These are phyloP conservation scores for Melitaea cinxia DNA, from an alignment of 1,140 invertebrate species.

Conservation along the genomic window DNA sequence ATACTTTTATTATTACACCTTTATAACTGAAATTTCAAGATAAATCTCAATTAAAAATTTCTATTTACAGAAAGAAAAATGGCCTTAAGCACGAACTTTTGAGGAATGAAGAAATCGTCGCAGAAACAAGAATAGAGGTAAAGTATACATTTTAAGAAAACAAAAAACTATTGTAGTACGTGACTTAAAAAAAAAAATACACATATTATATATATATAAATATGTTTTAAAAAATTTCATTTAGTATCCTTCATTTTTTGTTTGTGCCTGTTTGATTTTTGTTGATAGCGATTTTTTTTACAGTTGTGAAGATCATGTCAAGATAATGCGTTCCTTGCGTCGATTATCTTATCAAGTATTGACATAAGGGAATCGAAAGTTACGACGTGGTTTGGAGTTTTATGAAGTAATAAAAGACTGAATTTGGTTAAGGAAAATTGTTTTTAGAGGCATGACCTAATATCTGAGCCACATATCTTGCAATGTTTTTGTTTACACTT, in stretches of 20 bases:
- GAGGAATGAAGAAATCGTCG: slow-evolving; percentile 68
- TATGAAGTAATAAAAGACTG: slow-evolving; percentile 32
- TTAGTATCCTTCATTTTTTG: too few relatives aligned
- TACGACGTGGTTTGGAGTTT: not conserved
- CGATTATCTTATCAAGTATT: not conserved
- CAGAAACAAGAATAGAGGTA: slow-evolving; percentile 76
- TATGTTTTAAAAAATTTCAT: too few relatives aligned
- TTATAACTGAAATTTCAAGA: too few relatives aligned
- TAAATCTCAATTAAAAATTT: too few relatives aligned
- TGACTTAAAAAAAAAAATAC: too few relatives aligned
- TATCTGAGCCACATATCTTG: slow-evolving; percentile 22
- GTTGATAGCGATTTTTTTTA: slow-evolving; percentile 35
- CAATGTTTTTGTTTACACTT: slow-evolving; percentile 14
- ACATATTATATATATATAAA: not conserved
- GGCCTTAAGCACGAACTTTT: slow-evolving; percentile 72
- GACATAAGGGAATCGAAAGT: not conserved
- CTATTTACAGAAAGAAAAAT: slow-evolving; percentile 66
- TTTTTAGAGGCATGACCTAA: slow-evolving; percentile 19
- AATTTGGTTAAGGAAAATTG: slow-evolving; percentile 27
- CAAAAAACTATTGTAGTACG: too few relatives aligned
- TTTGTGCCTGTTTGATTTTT: too few relatives aligned
- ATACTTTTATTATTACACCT: too few relatives aligned
- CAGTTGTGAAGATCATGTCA: slow-evolving; percentile 46
- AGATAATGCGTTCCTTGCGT: not conserved
- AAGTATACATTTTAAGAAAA: not conserved